Conservation (phyloP, 2,888 invertebrate species). For the Drosophila birchii region DNA sequence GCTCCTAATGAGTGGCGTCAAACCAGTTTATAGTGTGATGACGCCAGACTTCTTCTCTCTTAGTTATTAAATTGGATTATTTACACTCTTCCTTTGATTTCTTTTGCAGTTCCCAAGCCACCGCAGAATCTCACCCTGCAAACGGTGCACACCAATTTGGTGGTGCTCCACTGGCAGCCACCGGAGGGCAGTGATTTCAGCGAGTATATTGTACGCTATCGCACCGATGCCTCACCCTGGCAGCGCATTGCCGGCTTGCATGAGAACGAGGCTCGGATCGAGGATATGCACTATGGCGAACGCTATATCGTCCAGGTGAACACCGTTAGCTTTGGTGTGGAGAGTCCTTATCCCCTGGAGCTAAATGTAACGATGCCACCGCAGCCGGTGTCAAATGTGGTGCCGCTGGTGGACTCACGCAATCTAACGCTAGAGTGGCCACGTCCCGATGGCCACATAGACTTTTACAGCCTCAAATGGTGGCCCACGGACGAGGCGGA, state of each 20-base stretch:
- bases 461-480: slow-evolving; percentile 92
- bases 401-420: slow-evolving; percentile 92
- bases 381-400: slow-evolving; percentile 93
- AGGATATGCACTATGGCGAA: slow-evolving; percentile 95
- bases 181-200: slow-evolving; percentile 89
- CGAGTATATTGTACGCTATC: slow-evolving; percentile 91
- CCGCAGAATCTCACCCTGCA: slow-evolving; percentile 91
- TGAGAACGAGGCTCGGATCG: slow-evolving; percentile 90
- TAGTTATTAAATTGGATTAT: neutral
- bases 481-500: slow-evolving; percentile 87
- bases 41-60: neutral
- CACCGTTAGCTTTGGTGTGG: slow-evolving; percentile 92
- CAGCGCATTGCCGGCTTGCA: slow-evolving; percentile 88
- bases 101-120: slow-evolving; percentile 90
- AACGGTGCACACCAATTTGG: slow-evolving; percentile 91
- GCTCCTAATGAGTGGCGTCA: slow-evolving; percentile 2
- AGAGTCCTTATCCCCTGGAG: slow-evolving; percentile 91
- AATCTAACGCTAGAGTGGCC: slow-evolving; percentile 96
- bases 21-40: slow-evolving; percentile 8
- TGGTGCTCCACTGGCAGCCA: slow-evolving; percentile 90
- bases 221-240: slow-evolving; percentile 91
- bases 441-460: slow-evolving; percentile 93
- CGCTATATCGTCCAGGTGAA: slow-evolving; percentile 94
- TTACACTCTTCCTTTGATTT: slow-evolving; percentile 39
- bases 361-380: slow-evolving; percentile 95